A percentile compares a stretch with the other conserved stretches of the same genome.
phyloP scores from a whole-genome alignment of 2,113 vertebrate species.

The Danionella cerebrum region DNA sequence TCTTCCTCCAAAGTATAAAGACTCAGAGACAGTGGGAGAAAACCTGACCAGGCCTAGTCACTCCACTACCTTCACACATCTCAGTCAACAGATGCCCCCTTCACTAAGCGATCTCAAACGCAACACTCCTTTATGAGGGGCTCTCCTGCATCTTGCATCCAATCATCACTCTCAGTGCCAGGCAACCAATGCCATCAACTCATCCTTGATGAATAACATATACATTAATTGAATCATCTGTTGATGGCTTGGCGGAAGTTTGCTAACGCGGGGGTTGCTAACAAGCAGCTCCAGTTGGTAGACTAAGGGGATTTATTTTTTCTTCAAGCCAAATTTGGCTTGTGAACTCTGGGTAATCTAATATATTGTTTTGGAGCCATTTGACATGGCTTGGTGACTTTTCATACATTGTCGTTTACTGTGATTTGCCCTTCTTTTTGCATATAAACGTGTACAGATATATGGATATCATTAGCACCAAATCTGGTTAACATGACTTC shows the following conservation, averaged over 20 bases:
- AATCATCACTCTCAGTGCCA: constrained; percentile 24
- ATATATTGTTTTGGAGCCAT: background rate
- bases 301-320: background rate
- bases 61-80: constrained; percentile 59
- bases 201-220: background rate
- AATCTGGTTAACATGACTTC: background rate
- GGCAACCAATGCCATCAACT: background rate
- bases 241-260: background rate
- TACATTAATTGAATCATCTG: background rate
- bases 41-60: constrained; percentile 49
- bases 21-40: constrained; percentile 36
- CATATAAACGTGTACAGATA: constrained; percentile 4
- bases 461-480: background rate
- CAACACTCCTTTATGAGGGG: constrained; percentile 49
- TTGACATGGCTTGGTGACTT: background rate
- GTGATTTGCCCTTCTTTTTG: constrained; percentile 8
- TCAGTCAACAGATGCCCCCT: constrained; percentile 48
- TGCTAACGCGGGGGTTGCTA: background rate
- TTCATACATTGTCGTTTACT: background rate
- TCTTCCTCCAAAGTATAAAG: constrained; percentile 54
- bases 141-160: constrained; percentile 32
- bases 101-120: constrained; percentile 56
- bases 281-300: background rate
- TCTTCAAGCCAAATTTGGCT: background rate
- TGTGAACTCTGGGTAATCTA: background rate